Base-by-base conservation (phyloP, 2,888 invertebrate species). In the Polia nebulosa region DNA sequence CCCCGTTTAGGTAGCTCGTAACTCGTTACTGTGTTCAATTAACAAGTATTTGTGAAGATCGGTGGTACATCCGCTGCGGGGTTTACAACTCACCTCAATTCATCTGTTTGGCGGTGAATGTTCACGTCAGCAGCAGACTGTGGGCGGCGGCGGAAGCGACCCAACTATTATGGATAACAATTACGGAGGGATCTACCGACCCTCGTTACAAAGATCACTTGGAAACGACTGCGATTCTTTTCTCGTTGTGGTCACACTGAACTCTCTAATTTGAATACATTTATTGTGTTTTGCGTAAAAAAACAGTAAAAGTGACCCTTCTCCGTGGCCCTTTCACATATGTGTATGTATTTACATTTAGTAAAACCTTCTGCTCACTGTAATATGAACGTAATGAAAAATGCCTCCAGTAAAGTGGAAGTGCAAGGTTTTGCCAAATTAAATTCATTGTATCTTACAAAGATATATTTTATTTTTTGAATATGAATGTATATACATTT, bases 161-260 rank as follows among this genome's bases (percentile, higher is more conserved):
- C 82, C 84, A 76, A 81, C 85, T 83, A 86, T 83, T 85, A 82
- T 80, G 84, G 83, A 84, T 85, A 87, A 89, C 89, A 88, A 89
- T 89, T 88, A 88, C 83, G 76, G 57, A 79, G 84, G 83, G 86
- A 82, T 83, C 78, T 81, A 77, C 73, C 82, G 76, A 87, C 87
- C 88, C 85, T 83, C 81, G 85, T 87, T 84, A 85, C 80, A 74
- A 63, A 77, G 81, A 82, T 82, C 86, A 88, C 83, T 87, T 87
- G 84, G 80, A 84, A 87, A 89, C 78, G 85, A 85, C 82, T 83
- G 81, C 84, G 83, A 87, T 88, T 88, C 84, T 83, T 83, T 81
- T 80, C 83, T 83, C 81, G 73, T 83, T 81, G 83, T 80, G 85
- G 87, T 85, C 80, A 82, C 74, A 77, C 73, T 73, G 72, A 84